Conservation (phyloP, 2,113 vertebrate species). For the Pedetes capensis region DNA sequence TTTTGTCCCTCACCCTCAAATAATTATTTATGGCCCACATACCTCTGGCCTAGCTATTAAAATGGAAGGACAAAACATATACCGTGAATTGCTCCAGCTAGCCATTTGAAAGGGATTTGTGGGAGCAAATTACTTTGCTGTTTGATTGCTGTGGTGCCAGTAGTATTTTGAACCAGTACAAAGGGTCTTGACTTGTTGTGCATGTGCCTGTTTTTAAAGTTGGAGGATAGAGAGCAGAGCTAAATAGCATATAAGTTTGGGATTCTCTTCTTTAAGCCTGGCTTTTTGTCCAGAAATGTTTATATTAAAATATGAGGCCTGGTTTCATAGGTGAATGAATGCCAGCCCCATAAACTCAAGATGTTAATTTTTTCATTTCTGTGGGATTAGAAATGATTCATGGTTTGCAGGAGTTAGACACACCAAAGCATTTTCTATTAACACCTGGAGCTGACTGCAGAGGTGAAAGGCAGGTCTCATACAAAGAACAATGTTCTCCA, state of each 20-base stretch:
- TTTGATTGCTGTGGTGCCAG: slow-evolving; percentile 69
- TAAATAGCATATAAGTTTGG: not conserved
- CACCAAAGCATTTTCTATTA: slow-evolving; percentile 70
- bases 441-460: slow-evolving; percentile 58
- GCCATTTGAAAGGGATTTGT: slow-evolving; percentile 68
- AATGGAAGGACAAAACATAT: slow-evolving; percentile 58
- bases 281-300: slow-evolving; percentile 39
- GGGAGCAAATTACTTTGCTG: slow-evolving; percentile 73
- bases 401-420: slow-evolving; percentile 52
- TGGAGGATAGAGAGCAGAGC: not conserved
- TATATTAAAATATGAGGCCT: slow-evolving; percentile 28
- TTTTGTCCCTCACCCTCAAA: slow-evolving; percentile 37
- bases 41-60: slow-evolving; percentile 23
- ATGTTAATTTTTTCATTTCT: slow-evolving; percentile 74
- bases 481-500: slow-evolving; percentile 36
- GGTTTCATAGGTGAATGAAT: slow-evolving; percentile 52
- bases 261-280: slow-evolving; percentile 23
- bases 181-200: slow-evolving; percentile 20
- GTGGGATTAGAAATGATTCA: slow-evolving; percentile 34
- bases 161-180: slow-evolving; percentile 64
- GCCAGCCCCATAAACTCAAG: slow-evolving; percentile 40
- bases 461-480: slow-evolving; percentile 66
- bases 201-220: slow-evolving; percentile 20
- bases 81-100: slow-evolving; percentile 67
- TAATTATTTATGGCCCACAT: slow-evolving; percentile 58